Percentiles rank a stretch among this genome's conserved stretches.
These are phyloP conservation scores for Resseliella maxima DNA, from an alignment of 2,888 invertebrate species.

Conservation along the genomic window DNA sequence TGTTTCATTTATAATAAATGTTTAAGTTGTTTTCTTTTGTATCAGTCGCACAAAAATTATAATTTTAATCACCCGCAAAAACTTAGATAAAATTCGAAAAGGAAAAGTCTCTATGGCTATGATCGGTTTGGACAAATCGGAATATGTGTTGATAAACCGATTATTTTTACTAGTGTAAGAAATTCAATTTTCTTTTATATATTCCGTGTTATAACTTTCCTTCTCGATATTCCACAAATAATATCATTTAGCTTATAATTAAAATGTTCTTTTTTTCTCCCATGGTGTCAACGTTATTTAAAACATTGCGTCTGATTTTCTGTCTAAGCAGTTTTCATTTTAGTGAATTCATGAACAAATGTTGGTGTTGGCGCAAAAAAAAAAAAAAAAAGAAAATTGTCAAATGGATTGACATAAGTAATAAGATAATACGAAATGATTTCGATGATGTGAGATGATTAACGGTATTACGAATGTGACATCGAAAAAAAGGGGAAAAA, in stretches of 20 bases:
- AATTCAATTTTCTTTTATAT: background rate
- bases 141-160: background rate
- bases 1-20: background rate
- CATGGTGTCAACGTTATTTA: background rate
- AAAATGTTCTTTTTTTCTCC: background rate
- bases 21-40: background rate
- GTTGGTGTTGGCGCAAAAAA: background rate
- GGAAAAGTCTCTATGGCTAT: constrained; percentile 15
- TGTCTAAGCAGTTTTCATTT: background rate
- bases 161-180: background rate
- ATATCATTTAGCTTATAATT: background rate
- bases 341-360: background rate
- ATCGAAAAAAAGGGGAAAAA: background rate
- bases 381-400: background rate
- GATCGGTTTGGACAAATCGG: background rate
- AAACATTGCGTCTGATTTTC: background rate
- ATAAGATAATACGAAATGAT: background rate
- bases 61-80: constrained; percentile 14
- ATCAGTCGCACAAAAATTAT: constrained; percentile 1
- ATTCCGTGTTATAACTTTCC: no score
- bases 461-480: background rate
- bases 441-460: background rate
- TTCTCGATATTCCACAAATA: constrained; percentile 16
- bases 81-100: constrained; percentile 19
- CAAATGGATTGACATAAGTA: background rate